Percentiles rank a stretch among this genome's conserved stretches.
Evolutionary conservation across 2,888 invertebrate species (phyloP).

Genomic region (Stenurella melanura): DNA sequence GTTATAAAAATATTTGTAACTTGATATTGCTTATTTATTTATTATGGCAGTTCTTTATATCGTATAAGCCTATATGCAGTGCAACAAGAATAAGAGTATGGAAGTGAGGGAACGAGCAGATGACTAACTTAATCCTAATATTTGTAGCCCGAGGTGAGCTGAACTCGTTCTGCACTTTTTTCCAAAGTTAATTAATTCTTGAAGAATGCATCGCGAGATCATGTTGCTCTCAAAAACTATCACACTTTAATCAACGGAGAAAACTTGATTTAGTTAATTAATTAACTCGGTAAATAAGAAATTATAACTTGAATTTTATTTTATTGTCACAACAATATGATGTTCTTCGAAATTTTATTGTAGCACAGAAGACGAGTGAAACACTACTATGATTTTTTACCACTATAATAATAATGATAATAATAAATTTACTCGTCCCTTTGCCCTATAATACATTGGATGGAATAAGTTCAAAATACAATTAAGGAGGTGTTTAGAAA

Average conservation of each 20-base stretch:
- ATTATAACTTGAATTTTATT: slow-evolving; percentile 48
- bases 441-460: no score
- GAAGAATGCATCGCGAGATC: slow-evolving; percentile 51
- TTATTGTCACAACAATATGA: neutral
- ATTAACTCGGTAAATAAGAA: slow-evolving; percentile 53
- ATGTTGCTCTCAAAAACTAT: slow-evolving; percentile 39
- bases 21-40: slow-evolving; percentile 36
- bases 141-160: slow-evolving; percentile 50
- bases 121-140: slow-evolving; percentile 54
- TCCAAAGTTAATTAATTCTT: slow-evolving; percentile 55
- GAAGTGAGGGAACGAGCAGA: slow-evolving; percentile 34
- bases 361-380: no score
- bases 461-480: no score
- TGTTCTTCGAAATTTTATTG: neutral
- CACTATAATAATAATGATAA: no score
- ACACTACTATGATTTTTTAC: no score
- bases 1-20: slow-evolving; percentile 26
- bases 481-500: no score
- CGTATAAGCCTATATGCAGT: slow-evolving; percentile 14
- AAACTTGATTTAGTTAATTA: slow-evolving; percentile 55
- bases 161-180: slow-evolving; percentile 51
- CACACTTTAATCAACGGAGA: slow-evolving; percentile 48
- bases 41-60: slow-evolving; percentile 31
- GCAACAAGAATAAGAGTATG: slow-evolving; percentile 40
- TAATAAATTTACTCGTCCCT: no score